Percentiles rank a stretch among this genome's conserved stretches.
These are phyloP conservation scores for Ceratina calcarata DNA, from an alignment of 1,140 invertebrate species.

Conservation along the genomic window DNA sequence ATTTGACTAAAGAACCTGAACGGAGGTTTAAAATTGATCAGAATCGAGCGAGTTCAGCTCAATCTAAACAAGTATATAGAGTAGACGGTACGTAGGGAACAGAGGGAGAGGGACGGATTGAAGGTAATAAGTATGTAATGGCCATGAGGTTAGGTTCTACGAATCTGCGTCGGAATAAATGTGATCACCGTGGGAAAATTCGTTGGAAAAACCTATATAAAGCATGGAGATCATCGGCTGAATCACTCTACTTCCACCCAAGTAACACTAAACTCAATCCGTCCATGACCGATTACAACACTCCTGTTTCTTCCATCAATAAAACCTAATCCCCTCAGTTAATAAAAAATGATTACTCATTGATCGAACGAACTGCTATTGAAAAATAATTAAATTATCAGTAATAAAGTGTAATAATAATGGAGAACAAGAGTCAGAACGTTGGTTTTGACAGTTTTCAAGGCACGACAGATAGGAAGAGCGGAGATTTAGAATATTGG, in stretches of 20 bases:
- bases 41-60: no score
- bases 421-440: slow-evolving; percentile 17
- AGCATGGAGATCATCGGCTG: slow-evolving; percentile 13
- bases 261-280: neutral
- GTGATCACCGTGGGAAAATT: slow-evolving; percentile 43
- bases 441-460: no score
- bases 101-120: no score
- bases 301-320: no score
- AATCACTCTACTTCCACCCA: slow-evolving; percentile 8
- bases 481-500: slow-evolving; percentile 84
- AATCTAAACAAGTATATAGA: no score
- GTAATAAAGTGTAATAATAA: neutral
- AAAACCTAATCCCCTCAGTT: no score
- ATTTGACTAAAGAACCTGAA: no score
- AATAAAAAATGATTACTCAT: no score
- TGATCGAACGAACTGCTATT: no score
- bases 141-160: slow-evolving; percentile 37
- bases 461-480: neutral
- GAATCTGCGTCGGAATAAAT: slow-evolving; percentile 17
- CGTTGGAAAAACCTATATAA: slow-evolving; percentile 28
- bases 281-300: no score
- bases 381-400: neutral
- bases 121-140: neutral
- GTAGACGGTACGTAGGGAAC: no score
- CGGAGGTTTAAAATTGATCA: no score